These are phyloP conservation scores for Upupa epops DNA, from an alignment of 2,113 vertebrate species.

Conservation along the genomic window DNA sequence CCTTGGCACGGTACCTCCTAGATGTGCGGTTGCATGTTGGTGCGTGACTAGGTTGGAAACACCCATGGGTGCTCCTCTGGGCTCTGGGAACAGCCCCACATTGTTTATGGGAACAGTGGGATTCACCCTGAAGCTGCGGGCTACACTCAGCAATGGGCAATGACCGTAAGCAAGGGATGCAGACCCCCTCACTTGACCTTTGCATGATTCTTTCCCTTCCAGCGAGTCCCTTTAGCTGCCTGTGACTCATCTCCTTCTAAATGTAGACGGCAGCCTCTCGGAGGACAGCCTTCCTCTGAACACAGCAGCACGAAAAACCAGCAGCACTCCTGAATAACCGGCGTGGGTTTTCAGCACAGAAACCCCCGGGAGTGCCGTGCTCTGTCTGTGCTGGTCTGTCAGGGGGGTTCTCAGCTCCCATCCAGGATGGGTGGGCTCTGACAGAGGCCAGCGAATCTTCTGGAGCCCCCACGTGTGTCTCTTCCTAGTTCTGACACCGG, in stretches of 20 bases:
- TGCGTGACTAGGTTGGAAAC: neutral
- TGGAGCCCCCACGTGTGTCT: neutral
- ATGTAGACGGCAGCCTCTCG: slow-evolving; percentile 34
- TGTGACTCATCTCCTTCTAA: slow-evolving; percentile 60
- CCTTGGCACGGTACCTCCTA: neutral
- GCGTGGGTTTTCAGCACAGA: neutral
- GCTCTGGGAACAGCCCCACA: neutral
- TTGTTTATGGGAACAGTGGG: neutral
- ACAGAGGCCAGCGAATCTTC: neutral
- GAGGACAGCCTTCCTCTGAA: slow-evolving; percentile 27
- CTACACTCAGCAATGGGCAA: neutral
- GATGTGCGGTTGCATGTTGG: neutral
- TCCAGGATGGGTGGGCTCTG: neutral
- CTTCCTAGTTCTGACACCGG: neutral
- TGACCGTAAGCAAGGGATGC: neutral
- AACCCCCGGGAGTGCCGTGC: neutral
- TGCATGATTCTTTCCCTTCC: slow-evolving; percentile 27
- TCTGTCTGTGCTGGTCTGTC: neutral
- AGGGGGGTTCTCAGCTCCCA: neutral
- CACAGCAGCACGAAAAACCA: slow-evolving; percentile 17
- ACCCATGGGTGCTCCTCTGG: neutral
- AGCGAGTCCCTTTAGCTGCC: slow-evolving; percentile 42
- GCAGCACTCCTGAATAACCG: slow-evolving; percentile 30
- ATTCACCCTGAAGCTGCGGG: neutral
- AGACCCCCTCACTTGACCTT: slow-evolving; percentile 25